phyloP scores from a whole-genome alignment of 2,797 vertebrate genomes.

The Silurus aristotelis region DNA sequence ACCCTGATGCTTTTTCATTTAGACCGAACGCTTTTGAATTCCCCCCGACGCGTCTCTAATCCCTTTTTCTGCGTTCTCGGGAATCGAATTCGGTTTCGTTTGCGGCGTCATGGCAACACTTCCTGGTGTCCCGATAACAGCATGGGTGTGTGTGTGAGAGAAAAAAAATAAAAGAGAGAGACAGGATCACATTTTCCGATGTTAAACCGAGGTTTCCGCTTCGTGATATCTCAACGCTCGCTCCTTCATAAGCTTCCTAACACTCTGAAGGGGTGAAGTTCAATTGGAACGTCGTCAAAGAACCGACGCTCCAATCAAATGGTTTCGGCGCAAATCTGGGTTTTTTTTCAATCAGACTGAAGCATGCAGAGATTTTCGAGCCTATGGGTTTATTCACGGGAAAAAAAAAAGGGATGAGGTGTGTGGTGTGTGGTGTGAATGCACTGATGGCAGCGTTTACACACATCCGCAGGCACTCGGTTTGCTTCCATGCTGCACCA shows the following conservation, averaged over 20 bases:
- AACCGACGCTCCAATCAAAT: conserved; percentile 30
- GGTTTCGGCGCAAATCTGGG: conserved; percentile 17
- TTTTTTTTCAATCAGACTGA: conserved; percentile 18
- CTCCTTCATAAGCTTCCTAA: conserved; percentile 14
- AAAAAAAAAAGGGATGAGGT: not conserved
- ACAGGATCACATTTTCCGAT: conserved; percentile 14
- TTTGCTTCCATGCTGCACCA: conserved; percentile 40
- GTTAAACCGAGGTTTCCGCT: conserved; percentile 32
- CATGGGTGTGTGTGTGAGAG: too few relatives aligned
- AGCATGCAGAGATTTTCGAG: conserved; percentile 14
- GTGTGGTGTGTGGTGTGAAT: conserved; percentile 5
- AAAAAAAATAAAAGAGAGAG: not conserved
- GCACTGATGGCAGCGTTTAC: conserved; percentile 30
- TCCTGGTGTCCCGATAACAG: conserved; percentile 24
- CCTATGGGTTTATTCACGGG: conserved; percentile 25
- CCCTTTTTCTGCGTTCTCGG: conserved; percentile 61
- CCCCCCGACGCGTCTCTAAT: conserved; percentile 62
- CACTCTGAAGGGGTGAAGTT: not conserved
- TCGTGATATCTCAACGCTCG: conserved; percentile 12
- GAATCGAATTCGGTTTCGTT: conserved; percentile 59
- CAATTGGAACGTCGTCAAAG: conserved; percentile 16
- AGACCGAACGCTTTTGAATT: conserved; percentile 61
- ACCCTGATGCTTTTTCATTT: conserved; percentile 61
- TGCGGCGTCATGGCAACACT: conserved; percentile 54
- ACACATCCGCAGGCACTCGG: conserved; percentile 33